phyloP scores from a whole-genome alignment of 1,140 invertebrate species.

The Drosophila novamexicana region DNA sequence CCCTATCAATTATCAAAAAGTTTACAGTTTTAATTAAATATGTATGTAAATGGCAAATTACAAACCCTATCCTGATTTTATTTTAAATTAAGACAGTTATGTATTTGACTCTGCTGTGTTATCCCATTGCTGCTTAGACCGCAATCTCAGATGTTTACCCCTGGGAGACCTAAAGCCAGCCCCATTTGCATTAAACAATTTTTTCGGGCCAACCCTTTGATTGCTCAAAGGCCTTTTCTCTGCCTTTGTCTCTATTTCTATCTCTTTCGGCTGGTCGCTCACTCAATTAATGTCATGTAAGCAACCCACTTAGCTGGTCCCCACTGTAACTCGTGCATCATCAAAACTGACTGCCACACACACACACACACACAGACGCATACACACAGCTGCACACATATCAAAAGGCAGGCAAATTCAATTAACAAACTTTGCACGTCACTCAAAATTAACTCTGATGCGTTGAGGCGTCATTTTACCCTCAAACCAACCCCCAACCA shows the following conservation, averaged over 20 bases:
- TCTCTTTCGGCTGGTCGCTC: slow-evolving; percentile 23
- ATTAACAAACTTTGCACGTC: slow-evolving; percentile 82
- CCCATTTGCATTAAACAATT: slow-evolving; percentile 49
- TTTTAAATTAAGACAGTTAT: slow-evolving; percentile 17
- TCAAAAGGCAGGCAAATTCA: slow-evolving; percentile 79
- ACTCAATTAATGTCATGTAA: slow-evolving; percentile 82
- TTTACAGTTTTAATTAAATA: slow-evolving; percentile 1
- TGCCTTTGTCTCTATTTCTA: not conserved
- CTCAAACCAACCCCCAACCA: not conserved
- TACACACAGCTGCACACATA: slow-evolving; percentile 52
- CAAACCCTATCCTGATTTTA: slow-evolving; percentile 2
- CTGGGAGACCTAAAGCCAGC: slow-evolving; percentile 17
- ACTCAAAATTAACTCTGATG: slow-evolving; percentile 78
- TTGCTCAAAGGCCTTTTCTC: too few species aligned
- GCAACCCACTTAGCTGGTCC: slow-evolving; percentile 79
- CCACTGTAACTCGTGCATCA: slow-evolving; percentile 69
- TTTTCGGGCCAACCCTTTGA: slow-evolving; percentile 41
- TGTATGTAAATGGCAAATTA: not conserved
- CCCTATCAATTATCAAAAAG: too few species aligned
- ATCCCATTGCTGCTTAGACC: slow-evolving; percentile 38
- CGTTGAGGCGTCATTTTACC: slow-evolving; percentile 59
- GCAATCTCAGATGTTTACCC: slow-evolving; percentile 47
- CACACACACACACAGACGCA: slow-evolving; percentile 56
- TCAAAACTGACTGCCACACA: slow-evolving; percentile 44
- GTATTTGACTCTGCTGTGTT: slow-evolving; percentile 12